Conservation (phyloP, 2,113 vertebrate genomes). For the Xerus inauris region DNA sequence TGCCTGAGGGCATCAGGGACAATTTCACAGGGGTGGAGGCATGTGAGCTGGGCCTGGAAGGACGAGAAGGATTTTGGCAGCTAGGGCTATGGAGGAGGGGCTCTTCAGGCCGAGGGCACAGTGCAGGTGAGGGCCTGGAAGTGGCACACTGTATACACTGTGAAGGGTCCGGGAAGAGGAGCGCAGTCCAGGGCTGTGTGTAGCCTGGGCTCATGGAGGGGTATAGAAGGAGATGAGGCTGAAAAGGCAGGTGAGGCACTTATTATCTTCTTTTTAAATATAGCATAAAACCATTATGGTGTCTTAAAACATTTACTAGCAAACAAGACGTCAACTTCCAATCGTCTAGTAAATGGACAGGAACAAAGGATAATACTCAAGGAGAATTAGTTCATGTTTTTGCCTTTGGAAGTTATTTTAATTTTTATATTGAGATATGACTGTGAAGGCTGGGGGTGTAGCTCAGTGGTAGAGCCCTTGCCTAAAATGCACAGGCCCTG, state of each 20-base stretch:
- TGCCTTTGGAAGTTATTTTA: neutral
- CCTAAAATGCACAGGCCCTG: neutral
- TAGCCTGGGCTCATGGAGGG: slow-evolving; percentile 48
- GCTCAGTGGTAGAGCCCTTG: neutral
- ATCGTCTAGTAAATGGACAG: neutral
- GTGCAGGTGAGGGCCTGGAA: neutral
- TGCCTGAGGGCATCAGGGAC: neutral
- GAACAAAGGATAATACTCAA: neutral
- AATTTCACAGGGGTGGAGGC: neutral
- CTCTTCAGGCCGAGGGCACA: neutral
- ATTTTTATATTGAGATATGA: neutral
- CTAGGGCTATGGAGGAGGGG: neutral
- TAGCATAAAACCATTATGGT: neutral
- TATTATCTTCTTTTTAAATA: neutral
- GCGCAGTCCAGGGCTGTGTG: neutral
- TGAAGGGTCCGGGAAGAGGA: slow-evolving; percentile 15
- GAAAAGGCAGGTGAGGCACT: slow-evolving; percentile 64
- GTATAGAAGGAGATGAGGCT: slow-evolving; percentile 22
- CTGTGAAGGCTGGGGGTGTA: neutral
- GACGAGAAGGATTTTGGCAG: neutral
- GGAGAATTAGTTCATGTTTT: neutral
- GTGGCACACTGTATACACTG: neutral
- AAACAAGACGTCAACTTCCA: neutral
- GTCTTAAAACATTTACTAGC: neutral
- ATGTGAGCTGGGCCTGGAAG: neutral